phyloP scores from a whole-genome alignment of 1,140 invertebrate genomes.

The Brachionus calyciflorus region DNA sequence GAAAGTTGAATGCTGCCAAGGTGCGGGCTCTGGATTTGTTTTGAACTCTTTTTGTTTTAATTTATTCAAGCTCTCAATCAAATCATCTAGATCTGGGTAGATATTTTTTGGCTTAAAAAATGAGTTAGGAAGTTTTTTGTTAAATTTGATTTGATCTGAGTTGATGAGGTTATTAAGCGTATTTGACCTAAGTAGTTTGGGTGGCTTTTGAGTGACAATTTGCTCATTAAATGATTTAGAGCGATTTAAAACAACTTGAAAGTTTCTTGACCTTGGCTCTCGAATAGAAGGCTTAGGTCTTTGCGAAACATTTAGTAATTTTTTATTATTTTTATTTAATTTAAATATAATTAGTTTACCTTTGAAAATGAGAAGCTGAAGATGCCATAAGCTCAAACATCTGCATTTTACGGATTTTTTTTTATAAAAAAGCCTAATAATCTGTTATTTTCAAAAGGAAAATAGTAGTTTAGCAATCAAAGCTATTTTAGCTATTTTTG shows the following conservation, averaged over 20 bases:
- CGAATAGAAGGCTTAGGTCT: neutral
- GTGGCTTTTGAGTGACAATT: neutral
- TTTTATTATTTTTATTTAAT: neutral
- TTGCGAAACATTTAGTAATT: neutral
- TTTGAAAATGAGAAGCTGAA: neutral
- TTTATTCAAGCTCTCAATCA: conserved; percentile 5
- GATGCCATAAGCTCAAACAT: conserved; percentile 23
- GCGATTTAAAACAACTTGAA: neutral
- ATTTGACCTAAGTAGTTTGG: neutral
- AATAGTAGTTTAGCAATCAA: neutral
- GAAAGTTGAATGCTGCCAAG: conserved; percentile 32
- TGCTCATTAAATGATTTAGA: conserved; percentile 6
- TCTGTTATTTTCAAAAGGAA: neutral
- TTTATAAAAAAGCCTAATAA: too few relatives aligned
- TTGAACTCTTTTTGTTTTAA: conserved; percentile 4
- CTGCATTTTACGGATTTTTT: neutral
- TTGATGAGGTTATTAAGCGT: neutral
- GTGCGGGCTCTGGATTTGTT: neutral
- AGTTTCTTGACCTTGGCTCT: neutral
- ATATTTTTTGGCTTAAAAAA: conserved; percentile 21
- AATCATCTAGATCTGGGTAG: conserved; percentile 21
- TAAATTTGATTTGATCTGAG: neutral
- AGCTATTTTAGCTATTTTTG: neutral
- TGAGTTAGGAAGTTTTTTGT: neutral
- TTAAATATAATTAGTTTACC: neutral